phyloP scores from a whole-genome alignment of 2,113 vertebrate species.

The Cinclus mexicanus region DNA sequence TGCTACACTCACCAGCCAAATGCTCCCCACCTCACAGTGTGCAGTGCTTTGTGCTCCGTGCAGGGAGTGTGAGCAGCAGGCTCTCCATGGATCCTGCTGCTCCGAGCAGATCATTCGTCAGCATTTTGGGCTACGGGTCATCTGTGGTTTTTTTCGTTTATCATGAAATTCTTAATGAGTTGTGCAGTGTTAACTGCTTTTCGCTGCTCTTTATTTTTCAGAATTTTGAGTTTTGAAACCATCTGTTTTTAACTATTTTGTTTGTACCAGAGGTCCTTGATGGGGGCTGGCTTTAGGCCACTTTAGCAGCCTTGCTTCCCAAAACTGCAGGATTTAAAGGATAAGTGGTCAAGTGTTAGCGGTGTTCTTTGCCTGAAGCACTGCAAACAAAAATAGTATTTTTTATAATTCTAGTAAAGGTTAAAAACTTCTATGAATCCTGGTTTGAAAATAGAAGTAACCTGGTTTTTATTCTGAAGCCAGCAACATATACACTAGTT shows the following conservation, averaged over 20 bases:
- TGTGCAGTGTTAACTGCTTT: not conserved
- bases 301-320: not conserved
- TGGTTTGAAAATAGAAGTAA: not conserved
- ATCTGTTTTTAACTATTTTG: not conserved
- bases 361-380: not conserved
- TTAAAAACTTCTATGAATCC: not conserved
- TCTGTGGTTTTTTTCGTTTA: not conserved
- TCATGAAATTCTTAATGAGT: not conserved
- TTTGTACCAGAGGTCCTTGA: not conserved
- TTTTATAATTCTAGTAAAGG: not conserved
- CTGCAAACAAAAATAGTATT: not conserved
- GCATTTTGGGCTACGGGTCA: not conserved
- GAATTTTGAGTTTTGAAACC: not conserved
- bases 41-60: not conserved
- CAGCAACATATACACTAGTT: not conserved
- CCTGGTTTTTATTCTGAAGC: not conserved
- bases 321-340: not conserved
- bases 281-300: not conserved
- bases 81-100: not conserved
- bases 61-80: conserved; percentile 10
- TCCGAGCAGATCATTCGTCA: not conserved
- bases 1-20: not conserved
- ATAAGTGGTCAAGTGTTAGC: not conserved
- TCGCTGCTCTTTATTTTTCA: not conserved
- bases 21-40: not conserved